Base-by-base conservation (phyloP, 1,140 invertebrate genomes). In the Leptinotarsa texana region DNA sequence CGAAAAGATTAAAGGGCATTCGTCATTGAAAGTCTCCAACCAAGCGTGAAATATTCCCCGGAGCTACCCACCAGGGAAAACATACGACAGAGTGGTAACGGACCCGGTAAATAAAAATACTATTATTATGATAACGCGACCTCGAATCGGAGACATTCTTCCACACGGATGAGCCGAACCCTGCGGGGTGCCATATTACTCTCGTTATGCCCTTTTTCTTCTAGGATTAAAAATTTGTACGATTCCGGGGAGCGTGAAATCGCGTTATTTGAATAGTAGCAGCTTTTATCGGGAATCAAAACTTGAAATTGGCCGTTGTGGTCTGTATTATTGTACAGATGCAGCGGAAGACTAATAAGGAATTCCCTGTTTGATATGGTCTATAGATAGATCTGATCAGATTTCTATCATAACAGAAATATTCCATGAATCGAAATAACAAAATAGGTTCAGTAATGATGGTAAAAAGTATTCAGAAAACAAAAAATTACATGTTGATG, bases 211-310 rank as follows among this genome's bases (percentile, higher is more conserved):
- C 72, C 69, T 69, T 71, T 77, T 77, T 74, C 72, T 77, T 74
- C 69, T 33, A 73, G 76, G 76, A 77, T 77, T 77, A 77, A 75
- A 73, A 66, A 77, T 77, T 75, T 75, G 66, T 77, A 69, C 70
- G 62, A 72, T 61, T 75, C 76, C 51, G 27, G 21, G 17, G 33
- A 67, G 61, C 76, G 70, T 77, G 74, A 72, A 77, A 77, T 77
- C 75, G 69, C 66, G 33, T 69, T 18, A 70, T 70, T 75, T 66
- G 65, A 62, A 77, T 74, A 65, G 68, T 74, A 62, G 48, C 49
- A 61, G 69, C 48, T 63, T 73, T 77, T 77, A 75, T 77, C 72
- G 67, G 73, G 75, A 77, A 73, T 73, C 70, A 77, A 77, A 77
- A 77, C 76, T 71, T 33, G 6, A 33, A 15, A 66, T 57, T 15